Base-by-base conservation (phyloP, 2,888 invertebrate genomes). In the Caenorhabditis drosophilae region DNA sequence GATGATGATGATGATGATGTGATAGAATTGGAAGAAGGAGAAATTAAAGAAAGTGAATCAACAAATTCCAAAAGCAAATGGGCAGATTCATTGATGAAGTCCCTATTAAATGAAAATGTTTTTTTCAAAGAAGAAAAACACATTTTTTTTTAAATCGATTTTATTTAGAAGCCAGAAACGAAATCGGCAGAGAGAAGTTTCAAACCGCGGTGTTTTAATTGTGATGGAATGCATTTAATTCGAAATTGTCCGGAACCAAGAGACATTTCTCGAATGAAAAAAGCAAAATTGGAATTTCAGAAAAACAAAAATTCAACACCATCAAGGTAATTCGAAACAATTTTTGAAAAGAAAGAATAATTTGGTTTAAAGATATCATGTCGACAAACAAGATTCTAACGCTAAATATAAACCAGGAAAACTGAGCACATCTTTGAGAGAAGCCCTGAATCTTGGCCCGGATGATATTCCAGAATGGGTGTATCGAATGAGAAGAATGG, bases 191-290 rank as follows among this genome's bases (percentile, higher is more conserved):
- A n/a, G n/a, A n/a, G n/a, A n/a, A n/a, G n/a, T n/a, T n/a, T n/a
- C n/a, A n/a, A n/a, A n/a, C n/a, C n/a, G n/a, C n/a, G n/a, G n/a
- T 95, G 94, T 83, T 95, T 92, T 82, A 95, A 95, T 84, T 95
- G 94, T 84, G 88, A 88, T 25, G 90, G 89, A 0, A 87, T 87
- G 57, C 95, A 95, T 84, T 86, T 87, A 52, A 84, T 95, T 12
- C 87, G 88, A 54, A 90, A 92, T 34, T 95, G 94, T 83, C 85
- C 87, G 0, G 81, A 88, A 51, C 90, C 90, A 0, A 88, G 88
- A 64, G 89, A 94, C 84, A 86, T 87, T 55, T 82, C 81, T 0
- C 88, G 87, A 67, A 93, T 95, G 2, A 42, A 53, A n/a, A 44
- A 56, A 25, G 53, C 58, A 16, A 53, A 46, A 18, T 3, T 34